phyloP scores from a whole-genome alignment of 1,140 invertebrate species.

The Nasonia longicornis region DNA sequence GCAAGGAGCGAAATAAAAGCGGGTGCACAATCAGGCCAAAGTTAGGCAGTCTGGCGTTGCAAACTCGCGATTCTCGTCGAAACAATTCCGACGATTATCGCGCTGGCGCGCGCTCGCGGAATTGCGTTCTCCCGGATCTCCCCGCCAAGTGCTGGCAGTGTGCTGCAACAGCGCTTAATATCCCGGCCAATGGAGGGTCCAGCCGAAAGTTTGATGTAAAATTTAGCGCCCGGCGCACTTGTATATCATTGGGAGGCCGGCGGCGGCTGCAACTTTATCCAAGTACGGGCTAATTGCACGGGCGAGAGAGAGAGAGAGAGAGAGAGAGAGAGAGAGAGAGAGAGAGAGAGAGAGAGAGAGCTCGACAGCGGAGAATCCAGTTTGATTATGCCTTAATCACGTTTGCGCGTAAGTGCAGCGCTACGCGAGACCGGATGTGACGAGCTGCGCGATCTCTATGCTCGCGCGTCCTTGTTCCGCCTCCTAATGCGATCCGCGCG shows the following conservation, averaged over 20 bases:
- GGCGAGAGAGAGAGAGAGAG: too few species aligned
- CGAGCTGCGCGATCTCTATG: not conserved
- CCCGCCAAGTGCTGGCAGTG: not conserved
- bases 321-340: too few species aligned
- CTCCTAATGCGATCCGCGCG: too few species aligned
- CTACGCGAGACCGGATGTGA: not conserved
- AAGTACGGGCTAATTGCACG: slow-evolving; percentile 9
- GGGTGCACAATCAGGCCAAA: too few species aligned
- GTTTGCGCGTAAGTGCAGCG: not conserved
- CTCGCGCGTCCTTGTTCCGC: not conserved
- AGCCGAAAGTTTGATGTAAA: slow-evolving; percentile 11
- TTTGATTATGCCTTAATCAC: slow-evolving; percentile 39
- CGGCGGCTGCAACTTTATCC: slow-evolving; percentile 10
- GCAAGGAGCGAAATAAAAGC: too few species aligned
- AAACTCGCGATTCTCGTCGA: not conserved
- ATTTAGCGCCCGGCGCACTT: not conserved
- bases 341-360: too few species aligned
- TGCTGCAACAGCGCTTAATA: not conserved
- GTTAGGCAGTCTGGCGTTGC: too few species aligned
- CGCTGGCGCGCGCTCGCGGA: too few species aligned
- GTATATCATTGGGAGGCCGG: not conserved
- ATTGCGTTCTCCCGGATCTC: too few species aligned
- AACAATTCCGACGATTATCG: not conserved
- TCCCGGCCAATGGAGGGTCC: not conserved
- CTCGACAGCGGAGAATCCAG: not conserved